Evolutionary conservation across 2,888 invertebrate species (phyloP), one percentile per base, ranked within the genome.

Genomic region (Ormyrus nitidulus): DNA sequence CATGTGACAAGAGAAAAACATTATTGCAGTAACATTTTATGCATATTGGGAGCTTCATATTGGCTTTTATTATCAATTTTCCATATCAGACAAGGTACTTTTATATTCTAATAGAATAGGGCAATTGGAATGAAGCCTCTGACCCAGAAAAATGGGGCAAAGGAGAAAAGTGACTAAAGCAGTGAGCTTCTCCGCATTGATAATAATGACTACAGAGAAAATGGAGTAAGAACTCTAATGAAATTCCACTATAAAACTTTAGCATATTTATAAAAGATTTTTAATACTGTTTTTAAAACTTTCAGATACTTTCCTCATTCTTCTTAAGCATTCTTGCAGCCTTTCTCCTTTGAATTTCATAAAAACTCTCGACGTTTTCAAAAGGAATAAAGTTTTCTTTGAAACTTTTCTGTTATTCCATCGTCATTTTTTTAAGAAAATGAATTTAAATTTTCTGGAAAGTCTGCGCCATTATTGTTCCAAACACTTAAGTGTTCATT

Each of bases 41-140:
- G 19, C 19, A 19, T 19, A 19, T 19, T 19, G 19, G 4, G 34
- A 34, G 34, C 34, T 34, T 4, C 34, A 34, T 34, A 34, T 34
- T 34, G 34, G 34, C 4, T 3, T 34, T 34, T 34, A 34, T 34
- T 34, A 34, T 34, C 34, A 34, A 34, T 34, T 34, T 34, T 34
- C 34, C 34, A 34, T 34, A 64, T 64, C 46, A 73, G 58, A 54
- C 51, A 69, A 61, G 65, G 44, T 19, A 7, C 6, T 34, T 34
- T 48, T 44, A 46, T 53, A 6, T 58, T 61, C 59, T 6, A 46
- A 44, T n/a, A 19, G 70, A 77, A 72, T 61, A 73, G 51, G 56
- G 53, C 59, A 64, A 82, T 69, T 80, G 66, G 68, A 64, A 59
- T 54, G 61, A 65, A 62, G 77, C 66, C 79, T n/a, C 79, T n/a